phyloP scores from a whole-genome alignment of 2,888 invertebrate species.

The Lycophotia porphyrea region DNA sequence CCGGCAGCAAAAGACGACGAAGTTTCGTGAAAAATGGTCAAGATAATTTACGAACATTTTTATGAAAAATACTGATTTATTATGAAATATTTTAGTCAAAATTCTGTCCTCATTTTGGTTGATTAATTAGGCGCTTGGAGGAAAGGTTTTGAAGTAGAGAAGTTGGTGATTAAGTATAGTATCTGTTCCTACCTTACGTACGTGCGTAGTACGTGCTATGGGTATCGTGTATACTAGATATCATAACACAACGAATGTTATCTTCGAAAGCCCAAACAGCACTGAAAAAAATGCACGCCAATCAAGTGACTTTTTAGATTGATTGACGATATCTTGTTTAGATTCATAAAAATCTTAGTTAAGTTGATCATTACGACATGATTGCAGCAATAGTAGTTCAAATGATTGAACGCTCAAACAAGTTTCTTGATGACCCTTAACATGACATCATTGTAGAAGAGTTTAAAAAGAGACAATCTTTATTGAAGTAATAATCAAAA shows the following conservation, averaged over 20 bases:
- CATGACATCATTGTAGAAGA: too few relatives aligned
- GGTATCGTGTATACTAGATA: not conserved
- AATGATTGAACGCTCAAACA: too few relatives aligned
- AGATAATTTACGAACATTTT: slow-evolving; percentile 58
- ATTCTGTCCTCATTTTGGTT: slow-evolving; percentile 23
- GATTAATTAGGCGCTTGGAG: slow-evolving; percentile 2
- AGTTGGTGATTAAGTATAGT: not conserved
- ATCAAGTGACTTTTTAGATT: too few relatives aligned
- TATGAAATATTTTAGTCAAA: slow-evolving; percentile 21
- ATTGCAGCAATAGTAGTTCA: too few relatives aligned
- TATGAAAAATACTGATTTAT: slow-evolving; percentile 35
- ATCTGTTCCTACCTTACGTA: not conserved
- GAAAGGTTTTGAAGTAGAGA: not conserved
- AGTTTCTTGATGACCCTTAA: too few relatives aligned
- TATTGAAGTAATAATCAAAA: too few relatives aligned
- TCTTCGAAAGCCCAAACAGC: not conserved
- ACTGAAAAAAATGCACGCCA: too few relatives aligned
- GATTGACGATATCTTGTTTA: too few relatives aligned
- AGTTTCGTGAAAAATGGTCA: slow-evolving; percentile 72
- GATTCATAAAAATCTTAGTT: too few relatives aligned
- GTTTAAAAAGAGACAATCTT: too few relatives aligned
- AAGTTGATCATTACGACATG: too few relatives aligned
- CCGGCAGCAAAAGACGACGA: slow-evolving; percentile 32
- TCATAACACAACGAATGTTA: not conserved
- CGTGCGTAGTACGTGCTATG: not conserved